Conservation (phyloP, 2,113 vertebrate species). For the Scolopax mira region DNA sequence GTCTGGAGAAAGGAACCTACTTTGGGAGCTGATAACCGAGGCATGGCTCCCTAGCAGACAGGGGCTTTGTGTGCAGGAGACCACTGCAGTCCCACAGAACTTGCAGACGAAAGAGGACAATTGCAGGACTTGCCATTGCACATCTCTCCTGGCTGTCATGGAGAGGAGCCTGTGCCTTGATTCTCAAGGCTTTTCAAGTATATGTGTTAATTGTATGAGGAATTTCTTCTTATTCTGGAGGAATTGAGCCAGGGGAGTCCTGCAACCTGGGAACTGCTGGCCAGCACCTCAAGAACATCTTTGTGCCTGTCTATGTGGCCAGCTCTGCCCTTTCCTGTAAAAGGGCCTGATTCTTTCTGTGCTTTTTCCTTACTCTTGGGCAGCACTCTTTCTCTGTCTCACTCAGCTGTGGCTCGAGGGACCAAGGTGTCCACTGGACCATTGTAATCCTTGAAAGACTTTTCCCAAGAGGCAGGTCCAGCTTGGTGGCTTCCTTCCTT, state of each 20-base stretch:
- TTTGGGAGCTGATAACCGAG: not conserved
- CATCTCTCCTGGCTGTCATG: not conserved
- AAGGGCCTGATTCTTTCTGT: not conserved
- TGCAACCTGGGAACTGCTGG: not conserved
- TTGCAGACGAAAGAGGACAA: not conserved
- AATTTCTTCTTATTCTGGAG: not conserved
- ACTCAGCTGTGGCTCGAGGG: not conserved
- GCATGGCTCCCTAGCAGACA: not conserved
- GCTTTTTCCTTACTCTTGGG: not conserved
- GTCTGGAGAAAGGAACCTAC: not conserved
- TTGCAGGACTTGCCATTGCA: not conserved
- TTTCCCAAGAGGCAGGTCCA: not conserved
- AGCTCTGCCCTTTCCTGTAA: not conserved
- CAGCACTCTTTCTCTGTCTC: not conserved
- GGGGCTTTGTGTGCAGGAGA: not conserved
- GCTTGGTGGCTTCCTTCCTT: not conserved
- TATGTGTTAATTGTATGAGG: not conserved
- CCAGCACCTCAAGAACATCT: not conserved
- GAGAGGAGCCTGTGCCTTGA: not conserved
- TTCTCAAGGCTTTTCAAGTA: not conserved
- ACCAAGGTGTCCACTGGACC: not conserved
- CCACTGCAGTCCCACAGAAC: not conserved
- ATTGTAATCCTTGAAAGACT: not conserved
- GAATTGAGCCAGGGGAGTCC: not conserved
- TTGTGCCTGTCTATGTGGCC: not conserved